These are phyloP conservation scores for Babyrousa celebensis DNA, from an alignment of 2,797 vertebrate species.

Conservation along the genomic window DNA sequence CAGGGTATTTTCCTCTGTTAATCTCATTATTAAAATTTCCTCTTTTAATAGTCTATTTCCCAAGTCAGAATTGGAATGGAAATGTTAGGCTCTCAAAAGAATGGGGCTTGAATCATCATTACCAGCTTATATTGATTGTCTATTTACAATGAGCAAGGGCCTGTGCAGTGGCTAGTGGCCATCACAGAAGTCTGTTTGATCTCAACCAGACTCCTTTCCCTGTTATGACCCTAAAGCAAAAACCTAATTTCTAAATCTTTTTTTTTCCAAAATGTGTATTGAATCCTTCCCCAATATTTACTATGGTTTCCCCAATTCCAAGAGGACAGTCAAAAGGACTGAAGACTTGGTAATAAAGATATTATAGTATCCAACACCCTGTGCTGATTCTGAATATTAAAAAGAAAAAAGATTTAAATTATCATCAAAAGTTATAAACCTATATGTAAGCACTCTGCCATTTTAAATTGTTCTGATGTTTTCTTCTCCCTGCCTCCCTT, in stretches of 20 bases:
- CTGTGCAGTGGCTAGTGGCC: neutral
- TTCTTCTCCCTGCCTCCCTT: neutral
- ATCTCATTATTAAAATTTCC: neutral
- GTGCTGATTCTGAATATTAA: neutral
- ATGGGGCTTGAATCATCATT: neutral
- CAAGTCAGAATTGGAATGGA: constrained; percentile 17
- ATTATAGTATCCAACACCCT: neutral
- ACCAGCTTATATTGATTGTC: neutral
- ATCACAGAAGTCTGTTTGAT: neutral
- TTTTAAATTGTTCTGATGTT: neutral
- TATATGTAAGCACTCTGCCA: neutral
- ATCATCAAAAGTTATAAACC: constrained; percentile 7
- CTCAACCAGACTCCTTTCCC: neutral
- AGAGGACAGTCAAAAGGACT: constrained; percentile 21
- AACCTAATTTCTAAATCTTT: neutral
- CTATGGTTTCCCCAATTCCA: neutral
- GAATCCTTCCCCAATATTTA: neutral
- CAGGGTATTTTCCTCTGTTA: neutral
- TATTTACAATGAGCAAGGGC: neutral
- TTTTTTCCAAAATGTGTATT: constrained; percentile 24
- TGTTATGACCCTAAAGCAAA: neutral
- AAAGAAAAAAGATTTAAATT: neutral
- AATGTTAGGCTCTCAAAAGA: neutral
- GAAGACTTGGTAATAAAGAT: neutral
- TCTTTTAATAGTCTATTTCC: neutral